Conservation (phyloP, 1,140 invertebrate genomes). For the Rhopalosiphum padi region DNA sequence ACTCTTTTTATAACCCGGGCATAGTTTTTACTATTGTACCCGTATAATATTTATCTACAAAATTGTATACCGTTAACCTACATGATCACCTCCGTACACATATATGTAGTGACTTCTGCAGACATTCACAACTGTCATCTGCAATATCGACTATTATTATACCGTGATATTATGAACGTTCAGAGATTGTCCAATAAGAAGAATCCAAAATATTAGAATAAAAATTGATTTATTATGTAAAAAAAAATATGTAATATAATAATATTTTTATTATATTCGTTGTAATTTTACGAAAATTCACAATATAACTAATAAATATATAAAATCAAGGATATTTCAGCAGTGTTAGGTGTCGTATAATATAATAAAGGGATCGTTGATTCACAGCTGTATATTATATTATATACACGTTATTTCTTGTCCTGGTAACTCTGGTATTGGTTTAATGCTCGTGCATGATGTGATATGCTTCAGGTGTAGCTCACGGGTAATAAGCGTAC, state of each 20-base stretch:
- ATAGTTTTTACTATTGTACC: too few species aligned
- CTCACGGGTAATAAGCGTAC: constrained; percentile 46
- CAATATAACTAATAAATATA: neutral
- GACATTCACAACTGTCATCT: neutral
- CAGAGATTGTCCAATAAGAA: neutral
- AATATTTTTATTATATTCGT: neutral
- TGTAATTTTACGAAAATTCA: neutral
- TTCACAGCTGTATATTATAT: neutral
- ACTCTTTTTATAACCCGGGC: neutral
- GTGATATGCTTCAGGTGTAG: neutral
- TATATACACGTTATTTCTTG: neutral
- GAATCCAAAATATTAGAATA: neutral
- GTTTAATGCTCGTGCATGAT: neutral
- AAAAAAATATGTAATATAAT: neutral
- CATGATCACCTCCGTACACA: too few species aligned
- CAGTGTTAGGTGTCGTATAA: neutral
- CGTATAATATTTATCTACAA: neutral
- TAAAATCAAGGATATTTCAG: neutral
- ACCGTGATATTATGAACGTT: neutral
- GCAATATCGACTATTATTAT: neutral
- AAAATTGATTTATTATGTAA: neutral
- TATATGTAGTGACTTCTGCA: neutral
- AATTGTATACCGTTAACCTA: too few species aligned
- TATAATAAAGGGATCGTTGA: neutral
- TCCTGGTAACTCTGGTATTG: neutral